Evolutionary conservation across 2,888 invertebrate species (phyloP), one percentile per base, ranked within the genome.

Genomic region (Dastarcus helophoroides): DNA sequence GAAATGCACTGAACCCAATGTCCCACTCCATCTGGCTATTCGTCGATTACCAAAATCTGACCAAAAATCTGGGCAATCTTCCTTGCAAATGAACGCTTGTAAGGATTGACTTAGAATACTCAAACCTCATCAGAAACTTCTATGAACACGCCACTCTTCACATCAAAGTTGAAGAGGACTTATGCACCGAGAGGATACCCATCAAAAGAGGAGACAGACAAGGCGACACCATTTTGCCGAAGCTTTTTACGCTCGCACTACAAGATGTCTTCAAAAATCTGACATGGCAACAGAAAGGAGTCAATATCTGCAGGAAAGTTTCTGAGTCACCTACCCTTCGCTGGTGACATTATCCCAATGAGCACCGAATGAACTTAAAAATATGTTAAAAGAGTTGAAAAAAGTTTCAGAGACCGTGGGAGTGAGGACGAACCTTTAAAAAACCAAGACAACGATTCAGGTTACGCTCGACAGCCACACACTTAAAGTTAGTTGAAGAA

Each of bases 81-180:
- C n/a, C n/a, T n/a, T n/a, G n/a, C n/a, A n/a, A n/a, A n/a, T n/a
- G n/a, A n/a, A n/a, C n/a, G n/a, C n/a, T n/a, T n/a, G n/a, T n/a
- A n/a, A 31, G 36, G 14, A 31, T 36, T 9, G 35, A 37, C 16
- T 31, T 16, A 8, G 10, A 14, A 15, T 31, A 31, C 16, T 22
- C 23, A 14, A 21, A 31, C 16, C 15, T 34, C 8, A 10, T 34
- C n/a, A 32, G 12, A 19, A 14, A 34, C 12, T 35, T 34, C 4
- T 34, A 29, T 12, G 33, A 14, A 14, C 14, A 35, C 14, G 32
- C 34, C 25, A 33, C 33, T 14, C 15, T 34, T 3, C 34, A 35
- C 8, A 19, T 34, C n/a, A 34, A 35, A 14, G 13, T 35, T 9
- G 17, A 28, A 3, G 23, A 35, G 4, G 33, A 32, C 11, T 21